A percentile compares a stretch with the other conserved stretches of the same genome.
These are phyloP conservation scores for Penaeus indicus DNA, from an alignment of 1,140 invertebrate species.

Conservation along the genomic window DNA sequence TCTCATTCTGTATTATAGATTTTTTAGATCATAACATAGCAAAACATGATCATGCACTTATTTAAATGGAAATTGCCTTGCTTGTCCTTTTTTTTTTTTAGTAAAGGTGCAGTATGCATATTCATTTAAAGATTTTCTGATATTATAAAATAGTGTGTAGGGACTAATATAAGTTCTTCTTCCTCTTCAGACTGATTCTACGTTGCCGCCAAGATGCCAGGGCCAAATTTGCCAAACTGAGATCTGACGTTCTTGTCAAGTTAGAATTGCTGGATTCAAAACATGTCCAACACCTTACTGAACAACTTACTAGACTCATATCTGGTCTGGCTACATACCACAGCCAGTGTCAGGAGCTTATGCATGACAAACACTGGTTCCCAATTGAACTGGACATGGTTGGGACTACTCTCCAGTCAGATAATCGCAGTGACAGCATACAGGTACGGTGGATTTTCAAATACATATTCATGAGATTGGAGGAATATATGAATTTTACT, in stretches of 20 bases:
- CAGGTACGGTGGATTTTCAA: neutral
- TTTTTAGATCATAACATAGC: too few species aligned
- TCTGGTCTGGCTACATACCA: slow-evolving; percentile 84
- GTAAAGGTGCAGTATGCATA: too few species aligned
- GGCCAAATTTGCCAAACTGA: slow-evolving; percentile 88
- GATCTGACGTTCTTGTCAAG: slow-evolving; percentile 96
- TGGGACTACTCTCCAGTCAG: slow-evolving; percentile 82
- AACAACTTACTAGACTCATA: slow-evolving; percentile 81
- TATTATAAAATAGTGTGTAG: too few species aligned
- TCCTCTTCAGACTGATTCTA: slow-evolving; percentile 81
- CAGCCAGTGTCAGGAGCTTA: slow-evolving; percentile 74
- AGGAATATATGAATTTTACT: too few species aligned
- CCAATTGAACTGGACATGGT: slow-evolving; percentile 97
- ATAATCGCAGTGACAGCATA: slow-evolving; percentile 8
- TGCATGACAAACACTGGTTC: slow-evolving; percentile 86
- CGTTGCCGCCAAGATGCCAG: slow-evolving; percentile 95
- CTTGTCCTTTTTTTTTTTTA: too few species aligned
- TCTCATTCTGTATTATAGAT: too few species aligned
- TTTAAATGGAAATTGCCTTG: too few species aligned
- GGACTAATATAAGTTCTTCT: neutral
- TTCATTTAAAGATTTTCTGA: too few species aligned
- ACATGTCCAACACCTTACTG: slow-evolving; percentile 94
- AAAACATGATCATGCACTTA: too few species aligned
- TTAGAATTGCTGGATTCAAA: slow-evolving; percentile 97
- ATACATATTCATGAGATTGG: too few species aligned